Percentiles rank a stretch among this genome's conserved stretches.
phyloP scores from a whole-genome alignment of 2,113 vertebrate genomes.

The Oriolus oriolus region DNA sequence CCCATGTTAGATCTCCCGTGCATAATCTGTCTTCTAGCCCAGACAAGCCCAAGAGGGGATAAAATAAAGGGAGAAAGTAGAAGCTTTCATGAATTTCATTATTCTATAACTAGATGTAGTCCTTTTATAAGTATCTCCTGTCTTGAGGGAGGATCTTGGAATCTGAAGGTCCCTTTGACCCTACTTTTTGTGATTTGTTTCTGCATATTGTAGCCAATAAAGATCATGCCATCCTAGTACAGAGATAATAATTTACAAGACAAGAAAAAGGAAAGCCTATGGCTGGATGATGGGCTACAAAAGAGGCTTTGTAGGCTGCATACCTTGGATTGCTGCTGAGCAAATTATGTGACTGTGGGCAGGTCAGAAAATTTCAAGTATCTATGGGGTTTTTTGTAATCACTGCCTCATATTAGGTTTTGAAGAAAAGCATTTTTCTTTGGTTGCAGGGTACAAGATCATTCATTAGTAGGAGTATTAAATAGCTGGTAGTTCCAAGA shows the following conservation, averaged over 20 bases:
- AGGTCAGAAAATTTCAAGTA: constrained; percentile 38
- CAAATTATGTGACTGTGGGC: constrained; percentile 16
- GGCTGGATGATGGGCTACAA: background rate
- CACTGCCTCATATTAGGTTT: background rate
- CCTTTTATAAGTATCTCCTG: background rate
- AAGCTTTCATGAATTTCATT: background rate
- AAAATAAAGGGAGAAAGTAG: background rate
- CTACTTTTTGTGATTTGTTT: background rate
- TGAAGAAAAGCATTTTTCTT: background rate
- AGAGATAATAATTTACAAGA: background rate
- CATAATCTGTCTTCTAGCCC: background rate
- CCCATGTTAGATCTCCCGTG: background rate
- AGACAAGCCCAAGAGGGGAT: background rate
- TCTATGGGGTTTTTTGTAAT: background rate
- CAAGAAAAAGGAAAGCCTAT: background rate
- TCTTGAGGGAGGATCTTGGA: background rate
- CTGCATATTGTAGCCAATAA: background rate
- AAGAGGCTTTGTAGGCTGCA: constrained; percentile 26
- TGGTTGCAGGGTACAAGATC: background rate
- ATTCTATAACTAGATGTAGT: background rate
- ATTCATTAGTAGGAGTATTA: background rate
- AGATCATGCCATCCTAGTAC: background rate
- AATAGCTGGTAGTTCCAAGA: background rate
- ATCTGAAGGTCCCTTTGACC: background rate
- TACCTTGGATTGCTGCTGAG: constrained; percentile 23